These are phyloP conservation scores for Allygus modestus DNA, from an alignment of 2,888 invertebrate genomes.

Conservation along the genomic window DNA sequence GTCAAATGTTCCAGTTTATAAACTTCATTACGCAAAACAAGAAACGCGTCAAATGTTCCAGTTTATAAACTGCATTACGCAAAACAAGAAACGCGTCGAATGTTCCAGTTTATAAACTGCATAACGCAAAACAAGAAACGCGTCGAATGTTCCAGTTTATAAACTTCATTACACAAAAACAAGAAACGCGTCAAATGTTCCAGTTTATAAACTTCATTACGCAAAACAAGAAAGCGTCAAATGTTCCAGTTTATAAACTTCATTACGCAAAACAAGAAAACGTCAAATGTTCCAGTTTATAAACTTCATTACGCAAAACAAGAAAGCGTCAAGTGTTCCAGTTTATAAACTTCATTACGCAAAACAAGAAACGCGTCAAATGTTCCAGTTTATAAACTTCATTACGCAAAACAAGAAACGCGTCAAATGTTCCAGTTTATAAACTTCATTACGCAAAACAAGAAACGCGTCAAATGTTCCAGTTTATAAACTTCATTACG, in stretches of 20 bases:
- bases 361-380: slow-evolving; percentile 8
- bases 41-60: slow-evolving; percentile 19
- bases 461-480: slow-evolving; percentile 18
- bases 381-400: slow-evolving; percentile 15
- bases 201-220: slow-evolving; percentile 20
- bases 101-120: slow-evolving; percentile 10
- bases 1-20: neutral
- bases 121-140: neutral
- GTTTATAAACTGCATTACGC: neutral
- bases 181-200: neutral
- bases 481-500: slow-evolving; percentile 4
- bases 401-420: neutral
- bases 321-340: neutral
- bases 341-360: slow-evolving; percentile 1
- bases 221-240: neutral
- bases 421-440: slow-evolving; percentile 22
- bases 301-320: slow-evolving; percentile 21
- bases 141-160: slow-evolving; percentile 4
- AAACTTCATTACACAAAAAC: slow-evolving; percentile 20
- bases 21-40: neutral
- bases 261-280: neutral
- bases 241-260: slow-evolving; percentile 20
- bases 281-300: neutral
- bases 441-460: neutral
- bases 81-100: neutral